phyloP scores from a whole-genome alignment of 1,140 invertebrate genomes.

The Rhyzopertha dominica region DNA sequence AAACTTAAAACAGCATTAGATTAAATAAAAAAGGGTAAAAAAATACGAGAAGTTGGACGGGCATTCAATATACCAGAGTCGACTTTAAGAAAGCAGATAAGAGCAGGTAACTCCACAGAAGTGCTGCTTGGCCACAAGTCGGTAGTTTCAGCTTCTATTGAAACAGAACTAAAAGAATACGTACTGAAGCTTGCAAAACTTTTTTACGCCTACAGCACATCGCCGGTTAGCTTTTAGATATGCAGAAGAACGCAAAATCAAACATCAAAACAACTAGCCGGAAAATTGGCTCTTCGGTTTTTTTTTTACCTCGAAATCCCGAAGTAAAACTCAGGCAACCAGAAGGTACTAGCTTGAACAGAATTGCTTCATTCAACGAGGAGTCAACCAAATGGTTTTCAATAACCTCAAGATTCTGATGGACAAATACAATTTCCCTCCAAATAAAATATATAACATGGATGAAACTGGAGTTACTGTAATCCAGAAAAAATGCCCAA shows the following conservation, averaged over 20 bases:
- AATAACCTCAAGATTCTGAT: slow-evolving; percentile 4
- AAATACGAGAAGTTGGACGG: slow-evolving; percentile 10
- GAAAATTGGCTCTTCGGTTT: slow-evolving; percentile 7
- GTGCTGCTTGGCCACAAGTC: slow-evolving; percentile 9
- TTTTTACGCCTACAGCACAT: slow-evolving; percentile 1
- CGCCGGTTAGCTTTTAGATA: slow-evolving; percentile 5
- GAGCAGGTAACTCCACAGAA: not conserved
- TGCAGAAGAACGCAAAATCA: slow-evolving; percentile 1
- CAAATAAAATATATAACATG: slow-evolving; percentile 20
- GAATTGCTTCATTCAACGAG: slow-evolving; percentile 5
- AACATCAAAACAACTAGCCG: slow-evolving; percentile 3
- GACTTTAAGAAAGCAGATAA: slow-evolving; percentile 4
- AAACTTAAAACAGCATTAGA: slow-evolving; percentile 8
- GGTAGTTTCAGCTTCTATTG: not conserved
- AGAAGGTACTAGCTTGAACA: slow-evolving; percentile 5
- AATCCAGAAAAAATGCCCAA: slow-evolving; percentile 4
- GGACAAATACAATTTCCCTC: slow-evolving; percentile 7
- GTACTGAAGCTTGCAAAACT: slow-evolving; percentile 5
- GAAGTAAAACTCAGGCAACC: slow-evolving; percentile 1
- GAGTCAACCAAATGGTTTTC: slow-evolving; percentile 1
- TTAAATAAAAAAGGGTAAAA: slow-evolving; percentile 9
- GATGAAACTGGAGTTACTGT: slow-evolving; percentile 22
- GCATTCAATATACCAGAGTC: slow-evolving; percentile 5
- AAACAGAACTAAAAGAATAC: too few species aligned
- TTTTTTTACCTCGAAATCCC: slow-evolving; percentile 1